phyloP scores from a whole-genome alignment of 2,888 invertebrate species.

The Esperia sulphurella region DNA sequence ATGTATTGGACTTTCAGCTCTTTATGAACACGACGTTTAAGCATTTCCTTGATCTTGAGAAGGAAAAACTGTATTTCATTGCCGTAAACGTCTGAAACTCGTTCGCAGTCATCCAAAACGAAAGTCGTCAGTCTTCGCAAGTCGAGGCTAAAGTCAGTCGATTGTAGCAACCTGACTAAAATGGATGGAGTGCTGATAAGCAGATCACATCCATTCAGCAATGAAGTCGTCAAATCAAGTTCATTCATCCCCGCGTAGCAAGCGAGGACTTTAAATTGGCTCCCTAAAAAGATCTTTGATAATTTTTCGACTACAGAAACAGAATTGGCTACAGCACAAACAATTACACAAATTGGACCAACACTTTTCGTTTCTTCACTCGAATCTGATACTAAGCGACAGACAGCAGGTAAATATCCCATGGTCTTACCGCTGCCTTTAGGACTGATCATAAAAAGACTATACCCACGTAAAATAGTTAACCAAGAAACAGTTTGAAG shows the following conservation, averaged over 20 bases:
- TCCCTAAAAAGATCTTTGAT: slow-evolving; percentile 58
- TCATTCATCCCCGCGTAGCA: slow-evolving; percentile 65
- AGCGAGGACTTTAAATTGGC: slow-evolving; percentile 48
- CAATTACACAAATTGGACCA: slow-evolving; percentile 82
- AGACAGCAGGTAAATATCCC: slow-evolving; percentile 84
- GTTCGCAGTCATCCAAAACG: slow-evolving; percentile 85
- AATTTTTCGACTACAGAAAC: slow-evolving; percentile 64
- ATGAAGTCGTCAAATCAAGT: slow-evolving; percentile 47
- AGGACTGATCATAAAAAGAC: slow-evolving; percentile 82
- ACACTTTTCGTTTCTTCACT: slow-evolving; percentile 47
- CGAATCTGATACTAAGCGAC: slow-evolving; percentile 77
- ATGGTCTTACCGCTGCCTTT: slow-evolving; percentile 83
- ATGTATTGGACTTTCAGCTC: slow-evolving; percentile 78
- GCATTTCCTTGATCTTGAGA: slow-evolving; percentile 58
- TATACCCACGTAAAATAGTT: slow-evolving; percentile 81
- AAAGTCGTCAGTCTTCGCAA: slow-evolving; percentile 82
- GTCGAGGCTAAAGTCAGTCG: slow-evolving; percentile 65
- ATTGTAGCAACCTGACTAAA: slow-evolving; percentile 66
- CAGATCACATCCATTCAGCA: slow-evolving; percentile 84
- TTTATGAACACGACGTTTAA: slow-evolving; percentile 57
- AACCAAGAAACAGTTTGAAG: slow-evolving; percentile 87
- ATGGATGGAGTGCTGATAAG: slow-evolving; percentile 84
- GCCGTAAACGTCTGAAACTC: slow-evolving; percentile 76
- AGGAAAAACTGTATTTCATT: slow-evolving; percentile 64
- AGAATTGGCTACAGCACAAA: slow-evolving; percentile 81